Conservation (phyloP, 2,888 invertebrate species). For the Antheraea assamensis region DNA sequence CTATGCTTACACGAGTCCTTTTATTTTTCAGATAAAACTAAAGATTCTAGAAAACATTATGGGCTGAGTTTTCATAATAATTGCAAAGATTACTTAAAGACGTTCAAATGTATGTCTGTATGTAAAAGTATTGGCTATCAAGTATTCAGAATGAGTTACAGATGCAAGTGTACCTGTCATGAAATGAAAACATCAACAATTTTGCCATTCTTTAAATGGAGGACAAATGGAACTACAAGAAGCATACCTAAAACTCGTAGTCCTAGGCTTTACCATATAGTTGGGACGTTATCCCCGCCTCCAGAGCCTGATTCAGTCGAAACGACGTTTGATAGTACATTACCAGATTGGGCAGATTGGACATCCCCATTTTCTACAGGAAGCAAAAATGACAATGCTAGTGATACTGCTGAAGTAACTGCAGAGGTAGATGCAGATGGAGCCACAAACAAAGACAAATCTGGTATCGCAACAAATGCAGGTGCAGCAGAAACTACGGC, state of each 20-base stretch:
- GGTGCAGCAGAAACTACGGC: neutral
- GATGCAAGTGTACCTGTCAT: conserved; percentile 64
- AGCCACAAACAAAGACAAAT: neutral
- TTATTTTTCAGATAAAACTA: conserved; percentile 34
- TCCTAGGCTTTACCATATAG: conserved; percentile 53
- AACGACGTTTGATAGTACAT: neutral
- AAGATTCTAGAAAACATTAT: conserved; percentile 56
- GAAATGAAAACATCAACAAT: conserved; percentile 55
- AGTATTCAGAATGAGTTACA: conserved; percentile 51
- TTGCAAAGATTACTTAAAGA: conserved; percentile 51
- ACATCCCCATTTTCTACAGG: neutral
- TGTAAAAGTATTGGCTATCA: conserved; percentile 65
- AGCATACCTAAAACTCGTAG: conserved; percentile 49
- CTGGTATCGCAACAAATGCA: neutral
- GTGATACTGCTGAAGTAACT: neutral
- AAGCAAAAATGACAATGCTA: neutral
- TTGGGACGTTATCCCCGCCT: conserved; percentile 54
- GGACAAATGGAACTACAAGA: conserved; percentile 59
- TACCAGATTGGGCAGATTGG: neutral
- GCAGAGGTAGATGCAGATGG: neutral
- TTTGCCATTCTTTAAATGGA: conserved; percentile 62
- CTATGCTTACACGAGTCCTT: neutral
- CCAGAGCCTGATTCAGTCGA: neutral
- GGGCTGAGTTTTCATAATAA: conserved; percentile 54
- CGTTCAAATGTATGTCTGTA: conserved; percentile 63